These are phyloP conservation scores for Proisotoma minuta DNA, from an alignment of 2,888 invertebrate genomes.

Conservation along the genomic window DNA sequence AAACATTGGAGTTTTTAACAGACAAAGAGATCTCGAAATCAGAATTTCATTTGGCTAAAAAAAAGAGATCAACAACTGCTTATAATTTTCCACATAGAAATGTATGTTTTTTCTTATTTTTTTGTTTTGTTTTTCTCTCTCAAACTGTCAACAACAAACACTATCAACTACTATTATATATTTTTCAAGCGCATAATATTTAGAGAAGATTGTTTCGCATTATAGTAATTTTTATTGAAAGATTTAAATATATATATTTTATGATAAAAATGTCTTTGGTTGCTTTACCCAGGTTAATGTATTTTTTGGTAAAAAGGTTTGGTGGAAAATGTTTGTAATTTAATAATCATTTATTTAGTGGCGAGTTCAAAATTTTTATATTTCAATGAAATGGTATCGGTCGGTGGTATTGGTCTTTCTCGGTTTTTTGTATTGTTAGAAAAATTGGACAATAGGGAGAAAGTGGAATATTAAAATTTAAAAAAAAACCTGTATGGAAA, in stretches of 20 bases:
- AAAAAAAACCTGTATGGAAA: too few relatives aligned
- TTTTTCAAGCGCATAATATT: too few relatives aligned
- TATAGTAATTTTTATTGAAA: too few relatives aligned
- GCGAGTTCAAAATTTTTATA: too few relatives aligned
- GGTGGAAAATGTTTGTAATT: background rate
- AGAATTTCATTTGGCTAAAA: constrained; percentile 37
- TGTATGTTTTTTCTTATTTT: too few relatives aligned
- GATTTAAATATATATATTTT: background rate
- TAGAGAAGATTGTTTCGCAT: too few relatives aligned
- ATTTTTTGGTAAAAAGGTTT: background rate
- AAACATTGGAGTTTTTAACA: constrained; percentile 44
- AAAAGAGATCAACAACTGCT: background rate
- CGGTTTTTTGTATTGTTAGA: background rate
- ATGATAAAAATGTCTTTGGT: background rate
- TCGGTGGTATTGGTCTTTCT: too few relatives aligned
- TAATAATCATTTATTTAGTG: background rate
- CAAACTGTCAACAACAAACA: too few relatives aligned
- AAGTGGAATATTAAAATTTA: background rate
- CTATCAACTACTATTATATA: too few relatives aligned
- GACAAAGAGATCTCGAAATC: constrained; percentile 46
- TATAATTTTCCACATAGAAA: too few relatives aligned
- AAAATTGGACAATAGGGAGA: background rate
- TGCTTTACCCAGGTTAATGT: constrained; percentile 2
- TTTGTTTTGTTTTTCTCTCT: too few relatives aligned
- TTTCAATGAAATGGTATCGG: too few relatives aligned